Evolutionary conservation across 2,888 invertebrate genomes (phyloP).

Genomic region (Ophion ventricosus): DNA sequence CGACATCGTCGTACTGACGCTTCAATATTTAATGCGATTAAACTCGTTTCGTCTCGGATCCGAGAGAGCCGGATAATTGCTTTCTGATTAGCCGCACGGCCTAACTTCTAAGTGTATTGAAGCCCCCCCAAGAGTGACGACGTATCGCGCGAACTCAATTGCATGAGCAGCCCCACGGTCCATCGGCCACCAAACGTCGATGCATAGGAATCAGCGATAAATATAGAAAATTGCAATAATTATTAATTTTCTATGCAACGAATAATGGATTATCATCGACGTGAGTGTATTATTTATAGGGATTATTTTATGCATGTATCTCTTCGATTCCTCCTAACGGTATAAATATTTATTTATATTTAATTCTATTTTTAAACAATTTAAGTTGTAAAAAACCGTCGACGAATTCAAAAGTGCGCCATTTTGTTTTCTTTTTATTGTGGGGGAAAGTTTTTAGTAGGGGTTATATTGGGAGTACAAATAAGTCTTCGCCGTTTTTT

Average conservation of each 20-base stretch:
- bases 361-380: no score
- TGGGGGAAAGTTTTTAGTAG: no score
- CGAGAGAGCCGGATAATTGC: slow-evolving; percentile 80
- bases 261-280: background rate
- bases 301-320: no score
- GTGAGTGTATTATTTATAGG: background rate
- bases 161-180: slow-evolving; percentile 27
- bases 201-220: slow-evolving; percentile 2
- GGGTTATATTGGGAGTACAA: no score
- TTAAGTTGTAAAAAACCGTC: no score
- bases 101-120: slow-evolving; percentile 75
- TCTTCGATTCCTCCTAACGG: no score
- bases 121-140: slow-evolving; percentile 55
- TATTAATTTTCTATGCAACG: background rate
- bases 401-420: no score
- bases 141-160: slow-evolving; percentile 51
- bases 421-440: no score
- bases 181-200: background rate
- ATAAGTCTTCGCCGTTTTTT: no score
- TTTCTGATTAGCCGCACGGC: slow-evolving; percentile 80
- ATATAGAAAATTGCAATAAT: background rate
- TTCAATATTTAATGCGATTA: slow-evolving; percentile 82
- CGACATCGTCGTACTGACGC: slow-evolving; percentile 69
- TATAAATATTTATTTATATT: no score
- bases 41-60: slow-evolving; percentile 78